Conservation (phyloP, 2,797 vertebrate genomes). For the Cephalopachus bancanus region DNA sequence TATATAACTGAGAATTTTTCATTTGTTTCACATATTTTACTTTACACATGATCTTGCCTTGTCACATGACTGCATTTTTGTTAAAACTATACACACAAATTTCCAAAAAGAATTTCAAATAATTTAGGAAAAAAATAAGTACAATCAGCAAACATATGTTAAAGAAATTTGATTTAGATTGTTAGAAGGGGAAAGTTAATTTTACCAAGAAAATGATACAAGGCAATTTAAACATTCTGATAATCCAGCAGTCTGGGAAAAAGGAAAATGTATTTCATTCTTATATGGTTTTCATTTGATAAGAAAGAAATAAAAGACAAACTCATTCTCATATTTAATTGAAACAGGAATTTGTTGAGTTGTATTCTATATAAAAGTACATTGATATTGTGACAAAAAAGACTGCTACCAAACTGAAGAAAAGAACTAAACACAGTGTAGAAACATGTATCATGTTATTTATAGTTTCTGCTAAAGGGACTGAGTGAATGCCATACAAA, state of each 20-base stretch:
- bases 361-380: background rate
- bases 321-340: background rate
- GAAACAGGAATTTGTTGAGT: background rate
- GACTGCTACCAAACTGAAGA: background rate
- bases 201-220: background rate
- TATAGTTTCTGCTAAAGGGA: background rate
- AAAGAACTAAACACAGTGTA: background rate
- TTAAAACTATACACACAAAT: background rate
- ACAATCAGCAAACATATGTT: background rate
- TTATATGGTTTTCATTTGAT: background rate
- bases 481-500: background rate
- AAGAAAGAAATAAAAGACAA: background rate
- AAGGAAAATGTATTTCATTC: background rate
- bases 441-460: background rate
- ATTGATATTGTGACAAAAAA: background rate
- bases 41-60: background rate
- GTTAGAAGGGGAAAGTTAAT: background rate
- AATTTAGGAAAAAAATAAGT: background rate
- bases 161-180: background rate
- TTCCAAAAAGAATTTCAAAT: background rate
- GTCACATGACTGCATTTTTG: background rate
- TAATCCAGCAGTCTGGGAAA: background rate
- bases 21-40: background rate
- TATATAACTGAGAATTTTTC: background rate
- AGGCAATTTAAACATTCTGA: conserved; percentile 29